A percentile compares a stretch with the other conserved stretches of the same genome.
Evolutionary conservation across 2,113 vertebrate species (phyloP).

Genomic region (Amphiprion ocellaris): DNA sequence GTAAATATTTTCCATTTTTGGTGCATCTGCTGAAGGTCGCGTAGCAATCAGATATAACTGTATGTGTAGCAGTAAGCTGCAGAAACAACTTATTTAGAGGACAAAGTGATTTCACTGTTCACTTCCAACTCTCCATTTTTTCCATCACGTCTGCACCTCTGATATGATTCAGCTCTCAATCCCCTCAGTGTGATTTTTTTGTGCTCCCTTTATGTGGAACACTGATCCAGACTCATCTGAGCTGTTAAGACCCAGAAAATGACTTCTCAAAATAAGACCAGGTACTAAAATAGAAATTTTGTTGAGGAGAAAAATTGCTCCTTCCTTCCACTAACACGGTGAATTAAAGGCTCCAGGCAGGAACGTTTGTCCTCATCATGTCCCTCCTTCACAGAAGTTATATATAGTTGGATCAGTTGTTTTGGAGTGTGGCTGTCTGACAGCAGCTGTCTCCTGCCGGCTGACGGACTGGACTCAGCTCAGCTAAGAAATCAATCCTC

Average conservation of each 20-base stretch:
- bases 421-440: neutral
- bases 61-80: too few species aligned
- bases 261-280: neutral
- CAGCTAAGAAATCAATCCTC: conserved; percentile 23
- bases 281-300: neutral
- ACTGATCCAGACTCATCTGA: neutral
- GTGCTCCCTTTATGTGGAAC: neutral
- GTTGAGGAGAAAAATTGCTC: neutral
- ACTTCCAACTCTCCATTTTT: neutral
- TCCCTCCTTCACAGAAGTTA: neutral
- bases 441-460: neutral
- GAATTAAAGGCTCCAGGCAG: neutral
- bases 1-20: too few species aligned
- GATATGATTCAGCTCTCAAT: neutral
- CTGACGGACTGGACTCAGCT: conserved; percentile 5
- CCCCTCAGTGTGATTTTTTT: neutral
- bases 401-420: neutral
- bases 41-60: too few species aligned
- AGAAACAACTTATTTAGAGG: too few species aligned
- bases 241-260: neutral
- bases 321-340: neutral
- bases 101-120: neutral
- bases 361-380: neutral
- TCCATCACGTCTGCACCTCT: neutral
- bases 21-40: too few species aligned